Base-by-base conservation (phyloP, 2,888 invertebrate genomes). In the Diploptera punctata region DNA sequence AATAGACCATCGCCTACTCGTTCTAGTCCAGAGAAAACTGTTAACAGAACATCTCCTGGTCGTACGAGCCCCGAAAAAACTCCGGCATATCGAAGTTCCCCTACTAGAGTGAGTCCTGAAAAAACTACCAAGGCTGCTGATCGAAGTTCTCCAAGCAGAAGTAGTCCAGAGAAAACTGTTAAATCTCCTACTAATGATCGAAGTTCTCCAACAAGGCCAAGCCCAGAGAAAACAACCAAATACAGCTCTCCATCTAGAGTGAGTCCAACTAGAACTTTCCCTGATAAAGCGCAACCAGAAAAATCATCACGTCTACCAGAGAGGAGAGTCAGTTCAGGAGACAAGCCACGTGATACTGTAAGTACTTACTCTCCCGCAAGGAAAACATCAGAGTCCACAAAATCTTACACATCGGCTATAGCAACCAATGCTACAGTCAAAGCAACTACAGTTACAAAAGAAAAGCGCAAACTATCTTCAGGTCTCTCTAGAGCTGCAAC, bases 401-500 rank as follows among this genome's bases (percentile, higher is more conserved):
- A 43, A 33, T 18, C 47, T 33, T 54, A 21, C 19, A 18, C 21
- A 9, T 21, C 65, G n/a, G 18, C 70, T 26, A 61, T 69, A 18
- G 29, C 19, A 33, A 70, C 62, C 19, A 62, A 68, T 44, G 72
- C 61, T 21, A 18, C 26, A 29, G 57, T 44, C 5, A 72, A 62
- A 60, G 47, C 61, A 18, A 54, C 71, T 16, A 47, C 71, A 5
- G n/a, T n/a, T n/a, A 73, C 67, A 4, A 76, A 76, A 61, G 76
- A 76, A 57, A 76, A 74, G 62, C 52, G 77, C 16, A 76, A 74
- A 26, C 70, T 77, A 1, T 77, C 77, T 13, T 76, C 76, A 1
- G 73, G 73, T 24, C 38, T 73, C n/a, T 68, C 75, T 1, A 67
- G 75, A 19, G 74, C 70, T 1, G 65, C 77, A 19, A 76, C 77